Evolutionary conservation across 1,140 invertebrate species (phyloP), one percentile per base, ranked within the genome.

Genomic region (Camponotus pennsylvanicus): DNA sequence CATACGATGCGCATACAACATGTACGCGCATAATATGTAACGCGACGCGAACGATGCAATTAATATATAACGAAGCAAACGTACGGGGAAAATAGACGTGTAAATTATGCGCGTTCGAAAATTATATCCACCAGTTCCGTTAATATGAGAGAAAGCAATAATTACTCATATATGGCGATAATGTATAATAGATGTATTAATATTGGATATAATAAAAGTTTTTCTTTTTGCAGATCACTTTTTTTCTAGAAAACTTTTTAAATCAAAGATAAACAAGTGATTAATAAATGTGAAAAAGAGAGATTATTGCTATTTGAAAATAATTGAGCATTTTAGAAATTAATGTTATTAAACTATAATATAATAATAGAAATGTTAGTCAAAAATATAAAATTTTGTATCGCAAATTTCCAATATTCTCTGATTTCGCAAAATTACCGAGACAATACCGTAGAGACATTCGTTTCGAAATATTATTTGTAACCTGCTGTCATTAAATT

Each of bases 101-200:
- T 75, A 75, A 83, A 83, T 83, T 73, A 83, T 75, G 40, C 79
- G 45, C n/a, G 55, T n/a, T 13, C n/a, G 69, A 61, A 73, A 83
- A 75, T 75, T 75, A 83, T 61, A 61, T 67, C 42, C 79, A 13
- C 21, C 27, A 52, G 79, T 49, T 75, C 40, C 11, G 40, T 49
- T 75, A 49, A 45, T 40, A 37, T 7, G 40, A 7, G n/a, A 79
- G 63, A n/a, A 27, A 32, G 57, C 32, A 40, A 34, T 21, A 69
- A 69, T 69, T 69, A 32, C n/a, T 70, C 64, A 27, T 1, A 15
- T 18, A 13, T 21, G 40, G 21, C 7, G 2, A 45, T 55, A 69
- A 70, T 70, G 5, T 37, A 15, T 69, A 52, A 37, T 45, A 27
- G 32, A 45, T 13, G 49, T n/a, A 37, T 11, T 69, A 69, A 34